Evolutionary conservation across 2,113 vertebrate genomes (phyloP).

Genomic region (Thalassarche chlororhynchos): DNA sequence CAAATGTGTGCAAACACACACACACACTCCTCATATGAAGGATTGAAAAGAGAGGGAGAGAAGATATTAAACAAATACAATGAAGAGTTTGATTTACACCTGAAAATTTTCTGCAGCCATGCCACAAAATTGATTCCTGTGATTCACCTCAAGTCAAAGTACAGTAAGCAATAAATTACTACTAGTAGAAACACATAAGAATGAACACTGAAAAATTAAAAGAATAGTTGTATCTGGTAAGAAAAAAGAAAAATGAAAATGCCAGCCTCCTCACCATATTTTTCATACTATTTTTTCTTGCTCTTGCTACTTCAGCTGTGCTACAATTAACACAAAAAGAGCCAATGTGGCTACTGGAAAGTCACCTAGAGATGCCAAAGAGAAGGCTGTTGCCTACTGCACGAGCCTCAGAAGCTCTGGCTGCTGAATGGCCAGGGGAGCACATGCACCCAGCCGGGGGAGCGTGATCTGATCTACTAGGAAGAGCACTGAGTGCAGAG

Average conservation of each 20-base stretch:
- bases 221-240: neutral
- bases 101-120: neutral
- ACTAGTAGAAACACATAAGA: neutral
- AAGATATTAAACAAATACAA: neutral
- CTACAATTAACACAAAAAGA: neutral
- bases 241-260: neutral
- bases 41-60: neutral
- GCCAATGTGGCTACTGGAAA: neutral
- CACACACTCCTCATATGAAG: rapidly evolving
- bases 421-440: too few relatives aligned
- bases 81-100: neutral
- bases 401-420: neutral
- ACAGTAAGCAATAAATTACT: neutral
- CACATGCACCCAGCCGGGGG: too few relatives aligned
- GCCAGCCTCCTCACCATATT: neutral
- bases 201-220: neutral
- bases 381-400: neutral
- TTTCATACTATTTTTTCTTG: neutral
- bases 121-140: neutral
- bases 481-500: neutral
- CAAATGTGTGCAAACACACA: neutral
- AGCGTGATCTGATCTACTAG: neutral
- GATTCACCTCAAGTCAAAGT: neutral
- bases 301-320: neutral
- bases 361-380: neutral